A percentile compares a stretch with the other conserved stretches of the same genome.
These are phyloP conservation scores for Propithecus deckenii DNA, from an alignment of 2,797 vertebrate genomes.

Conservation along the genomic window DNA sequence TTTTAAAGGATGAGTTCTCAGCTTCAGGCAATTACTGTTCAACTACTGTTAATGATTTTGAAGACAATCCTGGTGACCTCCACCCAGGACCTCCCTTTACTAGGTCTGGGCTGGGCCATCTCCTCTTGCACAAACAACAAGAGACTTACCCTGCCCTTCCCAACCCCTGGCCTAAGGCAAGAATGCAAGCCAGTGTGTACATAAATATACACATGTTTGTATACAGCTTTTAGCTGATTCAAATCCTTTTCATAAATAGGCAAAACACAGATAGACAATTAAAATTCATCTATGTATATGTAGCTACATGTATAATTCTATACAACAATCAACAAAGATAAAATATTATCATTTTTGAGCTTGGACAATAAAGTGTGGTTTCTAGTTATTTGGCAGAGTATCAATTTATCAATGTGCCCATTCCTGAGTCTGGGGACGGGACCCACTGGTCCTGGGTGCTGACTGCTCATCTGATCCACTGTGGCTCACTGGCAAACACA, in stretches of 20 bases:
- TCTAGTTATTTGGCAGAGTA: neutral
- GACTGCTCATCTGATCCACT: neutral
- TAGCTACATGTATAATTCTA: neutral
- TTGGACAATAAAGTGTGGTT: neutral
- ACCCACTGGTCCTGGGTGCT: neutral
- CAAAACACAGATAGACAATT: neutral
- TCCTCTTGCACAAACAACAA: no score
- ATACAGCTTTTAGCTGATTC: neutral
- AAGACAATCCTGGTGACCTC: no score
- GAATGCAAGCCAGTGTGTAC: no score
- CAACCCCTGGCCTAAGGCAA: no score
- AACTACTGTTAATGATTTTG: no score
- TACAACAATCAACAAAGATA: neutral
- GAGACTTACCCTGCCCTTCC: no score
- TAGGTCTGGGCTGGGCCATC: no score
- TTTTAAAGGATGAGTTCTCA: no score
- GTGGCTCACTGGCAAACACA: neutral
- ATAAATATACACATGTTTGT: neutral
- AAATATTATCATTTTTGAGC: neutral
- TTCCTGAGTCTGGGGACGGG: neutral
- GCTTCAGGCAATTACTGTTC: no score
- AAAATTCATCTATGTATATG: neutral
- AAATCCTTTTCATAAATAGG: conserved; percentile 17
- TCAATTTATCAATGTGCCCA: neutral
- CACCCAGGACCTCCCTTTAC: no score